A percentile compares a stretch with the other conserved stretches of the same genome.
Evolutionary conservation across 1,140 invertebrate genomes (phyloP).

Genomic region (Caenorhabditis briggsae): DNA sequence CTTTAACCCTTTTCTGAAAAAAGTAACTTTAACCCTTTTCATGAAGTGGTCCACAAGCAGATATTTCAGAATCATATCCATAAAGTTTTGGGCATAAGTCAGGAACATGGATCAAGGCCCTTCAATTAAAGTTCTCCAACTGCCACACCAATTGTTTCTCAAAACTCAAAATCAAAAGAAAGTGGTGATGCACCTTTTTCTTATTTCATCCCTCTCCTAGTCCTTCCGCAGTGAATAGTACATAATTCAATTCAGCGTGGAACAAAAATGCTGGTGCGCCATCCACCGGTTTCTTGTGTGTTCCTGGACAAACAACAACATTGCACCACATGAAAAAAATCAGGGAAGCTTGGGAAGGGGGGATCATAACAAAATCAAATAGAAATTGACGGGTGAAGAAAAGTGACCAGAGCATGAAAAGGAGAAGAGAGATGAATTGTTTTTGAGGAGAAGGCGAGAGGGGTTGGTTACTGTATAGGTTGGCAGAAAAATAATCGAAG

Average conservation of each 20-base stretch:
- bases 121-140: no score
- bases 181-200: background rate
- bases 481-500: no score
- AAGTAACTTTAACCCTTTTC: no score
- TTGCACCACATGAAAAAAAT: background rate
- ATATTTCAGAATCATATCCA: no score
- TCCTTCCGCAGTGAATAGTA: conserved; percentile 8
- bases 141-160: background rate
- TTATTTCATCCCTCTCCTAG: background rate
- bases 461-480: no score
- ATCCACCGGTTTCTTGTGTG: conserved; percentile 26
- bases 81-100: no score
- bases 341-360: background rate
- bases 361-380: conserved; percentile 53
- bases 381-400: background rate
- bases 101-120: no score
- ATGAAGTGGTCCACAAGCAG: no score
- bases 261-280: conserved; percentile 7
- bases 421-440: background rate
- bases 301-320: conserved; percentile 47
- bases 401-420: background rate
- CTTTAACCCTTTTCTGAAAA: no score
- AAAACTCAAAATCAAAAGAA: background rate
- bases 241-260: conserved; percentile 28
- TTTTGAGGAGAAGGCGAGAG: background rate